Conservation (phyloP, 2,113 vertebrate genomes). For the Osmerus mordax region DNA sequence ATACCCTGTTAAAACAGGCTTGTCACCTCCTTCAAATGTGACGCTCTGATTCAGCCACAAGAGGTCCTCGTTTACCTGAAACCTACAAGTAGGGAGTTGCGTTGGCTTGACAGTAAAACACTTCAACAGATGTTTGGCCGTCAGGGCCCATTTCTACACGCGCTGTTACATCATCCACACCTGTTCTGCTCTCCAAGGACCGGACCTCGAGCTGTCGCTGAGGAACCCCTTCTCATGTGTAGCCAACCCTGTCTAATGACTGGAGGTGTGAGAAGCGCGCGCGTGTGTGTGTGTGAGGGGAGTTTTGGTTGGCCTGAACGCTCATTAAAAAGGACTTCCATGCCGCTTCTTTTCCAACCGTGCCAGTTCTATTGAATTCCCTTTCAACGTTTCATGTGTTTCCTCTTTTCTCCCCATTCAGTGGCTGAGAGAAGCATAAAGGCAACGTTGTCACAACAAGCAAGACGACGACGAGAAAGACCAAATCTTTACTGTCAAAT, state of each 20-base stretch:
- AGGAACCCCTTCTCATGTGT: not conserved
- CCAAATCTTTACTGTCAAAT: not conserved
- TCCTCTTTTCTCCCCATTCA: conserved; percentile 20
- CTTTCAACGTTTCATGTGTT: not conserved
- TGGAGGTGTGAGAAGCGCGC: not conserved
- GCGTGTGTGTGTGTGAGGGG: not conserved
- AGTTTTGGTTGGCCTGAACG: not conserved
- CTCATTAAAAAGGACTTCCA: not conserved
- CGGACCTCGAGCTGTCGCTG: not conserved
- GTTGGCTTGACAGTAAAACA: not conserved
- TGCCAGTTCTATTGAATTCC: not conserved
- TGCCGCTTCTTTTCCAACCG: not conserved
- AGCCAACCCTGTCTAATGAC: not conserved
- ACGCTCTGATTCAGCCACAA: no score
- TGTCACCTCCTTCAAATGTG: no score
- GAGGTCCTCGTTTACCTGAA: no score
- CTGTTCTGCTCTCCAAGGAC: conserved; percentile 3
- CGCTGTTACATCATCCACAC: conserved; percentile 4
- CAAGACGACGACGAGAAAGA: conserved; percentile 16
- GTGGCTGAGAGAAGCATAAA: conserved; percentile 29
- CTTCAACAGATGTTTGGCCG: not conserved
- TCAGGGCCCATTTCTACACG: not conserved
- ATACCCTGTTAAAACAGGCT: no score
- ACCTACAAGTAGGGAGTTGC: no score
- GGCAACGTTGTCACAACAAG: conserved; percentile 4